These are phyloP conservation scores for Aspidoscelis tigris DNA, from an alignment of 2,113 vertebrate genomes.

Conservation along the genomic window DNA sequence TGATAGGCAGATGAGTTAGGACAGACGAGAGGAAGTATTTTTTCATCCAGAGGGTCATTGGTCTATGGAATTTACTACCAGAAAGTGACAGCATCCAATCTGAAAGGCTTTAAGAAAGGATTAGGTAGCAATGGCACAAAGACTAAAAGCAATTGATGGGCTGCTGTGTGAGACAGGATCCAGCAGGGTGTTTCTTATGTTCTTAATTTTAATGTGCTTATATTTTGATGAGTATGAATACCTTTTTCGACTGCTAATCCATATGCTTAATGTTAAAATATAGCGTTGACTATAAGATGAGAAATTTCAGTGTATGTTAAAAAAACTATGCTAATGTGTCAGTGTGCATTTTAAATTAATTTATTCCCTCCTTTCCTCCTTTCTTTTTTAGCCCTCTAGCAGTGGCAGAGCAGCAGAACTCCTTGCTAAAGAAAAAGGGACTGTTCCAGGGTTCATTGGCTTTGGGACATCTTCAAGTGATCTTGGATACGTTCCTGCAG, in stretches of 20 bases:
- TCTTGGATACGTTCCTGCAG: slow-evolving; percentile 91
- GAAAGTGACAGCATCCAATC: too few relatives aligned
- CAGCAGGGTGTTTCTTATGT: too few relatives aligned
- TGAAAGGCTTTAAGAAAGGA: too few relatives aligned
- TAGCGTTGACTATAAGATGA: background rate
- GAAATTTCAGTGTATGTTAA: fast-evolving
- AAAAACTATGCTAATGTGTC: background rate
- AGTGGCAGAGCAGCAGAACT: slow-evolving; percentile 94
- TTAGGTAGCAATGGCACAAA: too few relatives aligned
- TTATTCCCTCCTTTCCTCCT: background rate
- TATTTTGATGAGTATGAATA: background rate
- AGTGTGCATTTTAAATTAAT: background rate
- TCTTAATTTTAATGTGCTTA: background rate
- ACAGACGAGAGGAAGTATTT: too few relatives aligned
- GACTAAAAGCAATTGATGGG: too few relatives aligned
- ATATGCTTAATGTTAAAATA: background rate
- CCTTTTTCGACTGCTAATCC: background rate
- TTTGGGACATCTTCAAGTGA: slow-evolving; percentile 88
- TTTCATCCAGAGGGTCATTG: too few relatives aligned
- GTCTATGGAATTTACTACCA: too few relatives aligned
- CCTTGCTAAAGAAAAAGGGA: slow-evolving; percentile 89
- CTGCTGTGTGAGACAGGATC: too few relatives aligned
- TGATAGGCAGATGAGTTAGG: too few relatives aligned
- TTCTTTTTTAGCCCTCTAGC: slow-evolving; percentile 87
- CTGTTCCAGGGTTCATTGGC: slow-evolving; percentile 93